These are phyloP conservation scores for Anguilla rostrata DNA, from an alignment of 2,113 vertebrate genomes.

Conservation along the genomic window DNA sequence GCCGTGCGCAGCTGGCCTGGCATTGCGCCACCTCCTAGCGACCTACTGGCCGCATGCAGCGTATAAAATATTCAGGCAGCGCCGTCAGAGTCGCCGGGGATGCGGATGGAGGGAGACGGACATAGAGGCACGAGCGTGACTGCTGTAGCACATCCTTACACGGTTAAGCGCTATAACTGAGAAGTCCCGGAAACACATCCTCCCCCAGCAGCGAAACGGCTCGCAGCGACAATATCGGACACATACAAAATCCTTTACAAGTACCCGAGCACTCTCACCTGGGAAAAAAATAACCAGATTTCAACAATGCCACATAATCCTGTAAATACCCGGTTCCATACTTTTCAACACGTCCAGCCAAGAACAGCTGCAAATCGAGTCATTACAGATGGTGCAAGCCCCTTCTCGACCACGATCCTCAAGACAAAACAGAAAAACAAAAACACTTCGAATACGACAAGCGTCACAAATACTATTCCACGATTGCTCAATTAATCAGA, in stretches of 20 bases:
- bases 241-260: background rate
- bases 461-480: background rate
- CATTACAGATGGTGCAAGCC: background rate
- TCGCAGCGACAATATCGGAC: conserved; percentile 39
- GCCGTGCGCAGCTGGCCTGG: conserved; percentile 44
- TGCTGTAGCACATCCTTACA: conserved; percentile 51
- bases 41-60: conserved; percentile 28
- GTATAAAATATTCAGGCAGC: conserved; percentile 41
- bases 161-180: conserved; percentile 19
- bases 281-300: background rate
- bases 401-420: background rate
- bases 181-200: background rate
- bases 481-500: background rate
- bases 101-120: conserved; percentile 16
- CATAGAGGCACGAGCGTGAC: conserved; percentile 29
- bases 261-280: background rate
- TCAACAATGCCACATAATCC: background rate
- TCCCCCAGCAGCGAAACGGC: background rate
- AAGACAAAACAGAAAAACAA: background rate
- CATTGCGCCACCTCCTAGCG: conserved; percentile 49
- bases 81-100: conserved; percentile 11
- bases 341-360: background rate
- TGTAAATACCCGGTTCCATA: background rate
- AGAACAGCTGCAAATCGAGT: background rate
- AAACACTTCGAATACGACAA: background rate